phyloP scores from a whole-genome alignment of 2,113 vertebrate genomes.

The Tragulus kanchil region DNA sequence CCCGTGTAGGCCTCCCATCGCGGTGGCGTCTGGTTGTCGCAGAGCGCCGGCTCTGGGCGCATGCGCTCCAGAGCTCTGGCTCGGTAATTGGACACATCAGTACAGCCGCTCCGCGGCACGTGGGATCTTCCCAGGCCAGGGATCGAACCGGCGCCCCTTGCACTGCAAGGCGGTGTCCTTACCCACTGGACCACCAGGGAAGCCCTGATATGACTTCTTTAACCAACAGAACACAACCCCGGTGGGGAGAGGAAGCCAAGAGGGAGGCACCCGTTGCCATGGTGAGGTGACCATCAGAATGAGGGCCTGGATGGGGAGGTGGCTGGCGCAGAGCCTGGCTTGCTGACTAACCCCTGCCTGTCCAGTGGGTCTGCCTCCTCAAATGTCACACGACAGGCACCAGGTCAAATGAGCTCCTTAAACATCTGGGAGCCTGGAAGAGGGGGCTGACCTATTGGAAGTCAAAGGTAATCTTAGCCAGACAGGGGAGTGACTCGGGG shows the following conservation, averaged over 20 bases:
- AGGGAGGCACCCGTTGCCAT: accelerated
- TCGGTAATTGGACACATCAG: too few relatives aligned
- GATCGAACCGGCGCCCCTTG: too few relatives aligned
- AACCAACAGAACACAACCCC: background rate
- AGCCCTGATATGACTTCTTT: background rate
- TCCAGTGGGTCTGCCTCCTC: background rate
- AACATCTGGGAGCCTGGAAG: background rate
- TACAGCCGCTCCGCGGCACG: too few relatives aligned
- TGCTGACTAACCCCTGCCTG: background rate
- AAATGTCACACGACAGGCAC: background rate
- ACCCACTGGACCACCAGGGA: too few relatives aligned
- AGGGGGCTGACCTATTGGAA: background rate
- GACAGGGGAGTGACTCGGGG: background rate
- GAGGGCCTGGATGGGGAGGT: background rate
- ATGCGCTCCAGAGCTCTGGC: too few relatives aligned
- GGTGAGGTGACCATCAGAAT: background rate
- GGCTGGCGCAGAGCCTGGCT: background rate
- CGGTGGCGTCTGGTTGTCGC: too few relatives aligned
- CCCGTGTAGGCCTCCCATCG: too few relatives aligned
- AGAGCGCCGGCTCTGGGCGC: too few relatives aligned
- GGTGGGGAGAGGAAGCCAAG: background rate
- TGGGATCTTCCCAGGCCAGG: too few relatives aligned
- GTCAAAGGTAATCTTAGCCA: background rate
- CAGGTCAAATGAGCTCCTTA: background rate
- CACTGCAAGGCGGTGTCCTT: too few relatives aligned